A percentile compares a stretch with the other conserved stretches of the same genome.
phyloP scores from a whole-genome alignment of 2,797 vertebrate genomes.

The Lepilemur ruficaudatus region DNA sequence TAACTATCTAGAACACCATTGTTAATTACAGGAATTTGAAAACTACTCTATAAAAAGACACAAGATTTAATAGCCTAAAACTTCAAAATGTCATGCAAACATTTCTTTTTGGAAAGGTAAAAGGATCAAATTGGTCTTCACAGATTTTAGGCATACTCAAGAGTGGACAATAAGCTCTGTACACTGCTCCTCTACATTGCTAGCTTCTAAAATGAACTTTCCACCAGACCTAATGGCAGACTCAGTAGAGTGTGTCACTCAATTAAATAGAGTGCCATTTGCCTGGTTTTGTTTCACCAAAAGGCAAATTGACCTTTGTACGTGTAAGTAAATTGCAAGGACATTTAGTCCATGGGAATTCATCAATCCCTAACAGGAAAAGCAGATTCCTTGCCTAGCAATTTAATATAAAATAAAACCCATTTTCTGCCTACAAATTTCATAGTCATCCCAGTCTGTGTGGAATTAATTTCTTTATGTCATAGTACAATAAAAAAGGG shows the following conservation, averaged over 20 bases:
- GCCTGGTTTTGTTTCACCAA: slow-evolving; percentile 14
- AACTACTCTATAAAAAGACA: slow-evolving; percentile 8
- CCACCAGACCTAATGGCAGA: neutral
- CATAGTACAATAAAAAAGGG: slow-evolving; percentile 48
- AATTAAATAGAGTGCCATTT: slow-evolving; percentile 65
- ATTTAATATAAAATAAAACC: slow-evolving; percentile 61
- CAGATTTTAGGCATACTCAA: slow-evolving; percentile 4
- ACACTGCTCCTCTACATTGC: neutral
- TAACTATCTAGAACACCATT: neutral
- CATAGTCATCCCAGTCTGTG: slow-evolving; percentile 53
- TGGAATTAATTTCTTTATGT: slow-evolving; percentile 60
- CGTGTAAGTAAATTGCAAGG: slow-evolving; percentile 46
- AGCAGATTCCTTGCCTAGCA: neutral
- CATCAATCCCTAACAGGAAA: slow-evolving; percentile 28
- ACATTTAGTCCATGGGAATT: slow-evolving; percentile 5
- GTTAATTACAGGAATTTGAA: slow-evolving; percentile 45
- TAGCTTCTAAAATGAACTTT: slow-evolving; percentile 46
- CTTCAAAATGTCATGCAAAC: neutral
- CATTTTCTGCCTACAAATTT: slow-evolving; percentile 52
- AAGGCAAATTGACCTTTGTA: slow-evolving; percentile 49
- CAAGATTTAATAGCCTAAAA: slow-evolving; percentile 5
- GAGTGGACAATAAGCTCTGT: neutral
- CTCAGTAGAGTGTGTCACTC: slow-evolving; percentile 31
- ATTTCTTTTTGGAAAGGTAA: slow-evolving; percentile 48
- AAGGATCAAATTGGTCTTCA: slow-evolving; percentile 17